Percentiles rank a stretch among this genome's conserved stretches.
Evolutionary conservation across 2,888 invertebrate genomes (phyloP).

Genomic region (Erynnis tages): DNA sequence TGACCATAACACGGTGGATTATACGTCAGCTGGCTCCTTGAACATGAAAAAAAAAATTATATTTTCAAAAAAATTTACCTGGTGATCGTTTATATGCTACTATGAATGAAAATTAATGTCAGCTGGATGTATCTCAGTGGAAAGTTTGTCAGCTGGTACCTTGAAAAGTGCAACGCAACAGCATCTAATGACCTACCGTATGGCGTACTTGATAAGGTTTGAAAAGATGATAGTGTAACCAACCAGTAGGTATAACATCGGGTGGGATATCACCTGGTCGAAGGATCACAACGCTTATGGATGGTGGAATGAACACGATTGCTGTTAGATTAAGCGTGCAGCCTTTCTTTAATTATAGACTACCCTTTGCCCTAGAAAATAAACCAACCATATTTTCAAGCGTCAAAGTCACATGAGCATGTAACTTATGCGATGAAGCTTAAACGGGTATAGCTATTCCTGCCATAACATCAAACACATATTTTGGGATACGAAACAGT

Average conservation of each 20-base stretch:
- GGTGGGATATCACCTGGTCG: slow-evolving; percentile 42
- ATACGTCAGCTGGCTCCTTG: too few relatives aligned
- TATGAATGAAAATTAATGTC: too few relatives aligned
- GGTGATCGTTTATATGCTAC: too few relatives aligned
- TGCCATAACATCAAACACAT: background rate
- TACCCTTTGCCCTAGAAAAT: slow-evolving; percentile 72
- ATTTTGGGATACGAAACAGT: background rate
- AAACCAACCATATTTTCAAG: slow-evolving; percentile 68
- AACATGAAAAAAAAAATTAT: too few relatives aligned
- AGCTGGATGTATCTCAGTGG: too few relatives aligned
- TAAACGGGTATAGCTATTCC: slow-evolving; percentile 36
- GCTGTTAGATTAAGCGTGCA: slow-evolving; percentile 64
- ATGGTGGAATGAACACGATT: slow-evolving; percentile 51
- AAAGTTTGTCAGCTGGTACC: too few relatives aligned
- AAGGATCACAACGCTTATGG: slow-evolving; percentile 53
- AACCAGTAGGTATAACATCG: background rate
- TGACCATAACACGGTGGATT: too few relatives aligned
- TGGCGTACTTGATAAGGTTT: too few relatives aligned
- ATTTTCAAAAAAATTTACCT: too few relatives aligned
- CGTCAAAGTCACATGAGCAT: slow-evolving; percentile 62
- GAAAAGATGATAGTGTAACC: background rate
- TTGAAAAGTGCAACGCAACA: too few relatives aligned
- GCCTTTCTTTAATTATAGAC: slow-evolving; percentile 72
- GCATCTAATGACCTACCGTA: too few relatives aligned
- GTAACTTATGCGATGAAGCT: slow-evolving; percentile 63